Percentiles rank a stretch among this genome's conserved stretches.
These are phyloP conservation scores for Lamellibrachia satsuma DNA, from an alignment of 2,888 invertebrate genomes.

Conservation along the genomic window DNA sequence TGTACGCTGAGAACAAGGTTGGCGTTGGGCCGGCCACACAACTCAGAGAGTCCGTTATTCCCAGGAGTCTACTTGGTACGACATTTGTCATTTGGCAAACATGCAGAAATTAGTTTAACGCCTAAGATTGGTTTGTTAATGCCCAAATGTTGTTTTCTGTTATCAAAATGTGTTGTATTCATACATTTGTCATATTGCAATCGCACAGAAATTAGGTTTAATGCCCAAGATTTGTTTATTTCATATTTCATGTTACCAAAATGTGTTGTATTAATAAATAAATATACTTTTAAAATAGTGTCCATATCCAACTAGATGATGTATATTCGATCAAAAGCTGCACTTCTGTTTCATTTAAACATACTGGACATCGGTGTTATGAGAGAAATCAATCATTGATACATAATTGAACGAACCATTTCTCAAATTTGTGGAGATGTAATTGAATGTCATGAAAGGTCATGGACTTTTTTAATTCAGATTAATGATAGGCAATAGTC, in stretches of 20 bases:
- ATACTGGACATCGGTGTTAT: background rate
- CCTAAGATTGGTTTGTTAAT: background rate
- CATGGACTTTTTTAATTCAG: background rate
- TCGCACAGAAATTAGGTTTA: background rate
- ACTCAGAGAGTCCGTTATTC: slow-evolving; percentile 52
- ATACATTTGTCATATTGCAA: background rate
- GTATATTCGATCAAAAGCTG: too few species aligned
- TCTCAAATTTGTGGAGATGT: too few species aligned
- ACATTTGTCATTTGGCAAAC: background rate
- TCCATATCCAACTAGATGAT: too few species aligned
- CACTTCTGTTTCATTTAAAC: too few species aligned
- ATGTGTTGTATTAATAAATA: background rate
- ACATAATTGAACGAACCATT: too few species aligned
- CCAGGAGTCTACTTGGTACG: slow-evolving; percentile 55
- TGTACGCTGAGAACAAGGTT: slow-evolving; percentile 44
- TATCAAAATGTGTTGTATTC: background rate
- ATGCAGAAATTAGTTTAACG: background rate
- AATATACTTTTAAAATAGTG: background rate
- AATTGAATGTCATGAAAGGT: too few species aligned
- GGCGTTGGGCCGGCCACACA: slow-evolving; percentile 43
- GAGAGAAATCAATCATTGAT: background rate
- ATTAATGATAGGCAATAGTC: background rate
- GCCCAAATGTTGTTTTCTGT: background rate
- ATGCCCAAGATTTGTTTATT: background rate
- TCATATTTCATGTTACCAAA: background rate